Base-by-base conservation (phyloP, 2,113 vertebrate genomes). In the Acanthisitta chloris region DNA sequence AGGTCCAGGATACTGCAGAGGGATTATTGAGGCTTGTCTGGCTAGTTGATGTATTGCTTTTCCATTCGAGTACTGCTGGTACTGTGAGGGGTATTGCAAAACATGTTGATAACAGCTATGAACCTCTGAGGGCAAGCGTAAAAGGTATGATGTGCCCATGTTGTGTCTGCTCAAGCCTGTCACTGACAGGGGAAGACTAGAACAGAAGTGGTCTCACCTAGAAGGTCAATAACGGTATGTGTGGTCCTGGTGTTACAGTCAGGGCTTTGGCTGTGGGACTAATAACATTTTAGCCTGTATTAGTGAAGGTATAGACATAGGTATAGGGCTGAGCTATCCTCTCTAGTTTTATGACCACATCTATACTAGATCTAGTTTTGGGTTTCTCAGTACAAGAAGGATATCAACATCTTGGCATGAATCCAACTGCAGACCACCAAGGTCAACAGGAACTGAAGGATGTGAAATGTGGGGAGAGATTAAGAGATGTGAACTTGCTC, bases 201-300 rank as follows among this genome's bases (percentile, higher is more conserved):
- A 64, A 19, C 17, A 78, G 61, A 62, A 66, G 2, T 43, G 9
- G 3, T 26, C 17, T 52, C 20, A 82, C 12, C 36, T 62, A 65
- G 26, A 10, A 59, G 19, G 8, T 36, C 51, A 51, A 18, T 5
- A 66, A 8, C n/a, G 54, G 21, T 2, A 11, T 5, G 0, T 34
- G 14, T 8, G 5, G 40, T 25, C 17, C 29, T 51, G 23, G 3
- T 36, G 38, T 24, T 0, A 0, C 38, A 58, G 43, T 8, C 43
- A 67, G 38, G 38, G 21, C 31, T 90, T 64, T 69, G 43, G 19
- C 17, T 49, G 25, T n/a, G 33, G 43, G 17, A 57, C 34, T 14
- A 46, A 34, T 23, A 54, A 3, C 14, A 57, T 49, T 24, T 62
- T 43, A n/a, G 23, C 21, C 42, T 84, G 8, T 58, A 33, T 48